Evolutionary conservation across 2,888 invertebrate species (phyloP), one percentile per base, ranked within the genome.

Genomic region (Apodemia zela): DNA sequence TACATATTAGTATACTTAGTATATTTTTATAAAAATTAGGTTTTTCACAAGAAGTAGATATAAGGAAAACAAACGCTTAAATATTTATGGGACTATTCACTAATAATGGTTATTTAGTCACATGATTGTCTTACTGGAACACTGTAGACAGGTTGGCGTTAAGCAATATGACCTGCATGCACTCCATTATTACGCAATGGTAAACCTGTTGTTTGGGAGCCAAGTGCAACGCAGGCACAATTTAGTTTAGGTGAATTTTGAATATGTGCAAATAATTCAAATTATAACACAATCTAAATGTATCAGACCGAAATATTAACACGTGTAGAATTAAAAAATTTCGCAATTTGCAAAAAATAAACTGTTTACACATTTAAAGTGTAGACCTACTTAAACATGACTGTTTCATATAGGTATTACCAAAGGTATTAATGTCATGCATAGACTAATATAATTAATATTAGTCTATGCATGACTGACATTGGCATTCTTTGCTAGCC

Each of bases 81-180:
- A 35, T 35, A 11, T 35, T 35, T 8, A 35, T 35, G 11, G 11
- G 35, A 3, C 35, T 35, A 35, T 35, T 35, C 5, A 35, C 2
- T 35, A 13, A 13, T 38, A 4, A 45, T 38, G 13, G 38, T 38
- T 15, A 13, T 38, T 38, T 15, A 38, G 11, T n/a, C 7, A n/a
- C 45, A n/a, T n/a, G 42, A 45, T 13, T 38, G 4, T 38, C 6
- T 45, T 45, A 47, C 13, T 38, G 38, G 38, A 38, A 38, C 38
- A 47, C n/a, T 17, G 21, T 13, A 51, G 51, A 51, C 21, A 21
- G 51, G 21, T 51, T 18, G 47, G 47, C 51, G 51, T 51, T 51
- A 13, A 21, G 18, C 51, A 51, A 51, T 21, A 21, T 51, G 51
- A 51, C 51, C 51, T 51, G 21, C 21, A 51, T 51, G 21, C 21